Evolutionary conservation across 1,140 invertebrate genomes (phyloP).

Genomic region (Drosophila ercepeae): DNA sequence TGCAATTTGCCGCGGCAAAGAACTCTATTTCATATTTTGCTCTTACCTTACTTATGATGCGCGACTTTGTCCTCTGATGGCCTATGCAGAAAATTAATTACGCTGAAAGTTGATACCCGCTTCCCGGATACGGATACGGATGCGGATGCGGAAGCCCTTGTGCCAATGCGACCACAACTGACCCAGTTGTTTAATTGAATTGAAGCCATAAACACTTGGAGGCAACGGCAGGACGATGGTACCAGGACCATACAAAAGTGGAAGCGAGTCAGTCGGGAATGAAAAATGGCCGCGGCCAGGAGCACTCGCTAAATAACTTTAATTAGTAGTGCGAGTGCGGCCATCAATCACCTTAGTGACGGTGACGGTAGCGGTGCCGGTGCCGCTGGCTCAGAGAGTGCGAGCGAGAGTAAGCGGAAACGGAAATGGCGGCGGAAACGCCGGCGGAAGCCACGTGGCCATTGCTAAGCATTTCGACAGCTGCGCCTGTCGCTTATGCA

Average conservation of each 20-base stretch:
- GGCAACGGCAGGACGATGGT: conserved; percentile 13
- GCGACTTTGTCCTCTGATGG: conserved; percentile 39
- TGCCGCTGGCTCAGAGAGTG: neutral
- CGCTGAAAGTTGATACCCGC: conserved; percentile 42
- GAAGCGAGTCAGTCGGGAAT: conserved; percentile 35
- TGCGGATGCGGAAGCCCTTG: conserved; percentile 38
- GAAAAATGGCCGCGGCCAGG: conserved; percentile 59
- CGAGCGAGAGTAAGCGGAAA: conserved; percentile 2
- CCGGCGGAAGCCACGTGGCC: conserved; percentile 49
- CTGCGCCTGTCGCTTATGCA: conserved; percentile 44
- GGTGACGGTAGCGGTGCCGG: too few relatives aligned
- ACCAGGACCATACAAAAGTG: conserved; percentile 9
- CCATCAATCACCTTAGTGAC: conserved; percentile 60
- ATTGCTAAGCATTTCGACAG: conserved; percentile 63
- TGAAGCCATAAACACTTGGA: conserved; percentile 79
- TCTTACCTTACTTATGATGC: conserved; percentile 30
- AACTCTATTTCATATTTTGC: conserved; percentile 31
- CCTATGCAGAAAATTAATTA: conserved; percentile 55
- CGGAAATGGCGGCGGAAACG: conserved; percentile 49
- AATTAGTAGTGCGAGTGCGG: conserved; percentile 70
- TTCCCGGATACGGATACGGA: conserved; percentile 5
- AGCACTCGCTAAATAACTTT: conserved; percentile 72
- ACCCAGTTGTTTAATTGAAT: conserved; percentile 82
- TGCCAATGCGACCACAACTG: conserved; percentile 61
- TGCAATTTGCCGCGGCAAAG: conserved; percentile 34